Base-by-base conservation (phyloP, 2,888 invertebrate species). In the Strigamia crassipes region DNA sequence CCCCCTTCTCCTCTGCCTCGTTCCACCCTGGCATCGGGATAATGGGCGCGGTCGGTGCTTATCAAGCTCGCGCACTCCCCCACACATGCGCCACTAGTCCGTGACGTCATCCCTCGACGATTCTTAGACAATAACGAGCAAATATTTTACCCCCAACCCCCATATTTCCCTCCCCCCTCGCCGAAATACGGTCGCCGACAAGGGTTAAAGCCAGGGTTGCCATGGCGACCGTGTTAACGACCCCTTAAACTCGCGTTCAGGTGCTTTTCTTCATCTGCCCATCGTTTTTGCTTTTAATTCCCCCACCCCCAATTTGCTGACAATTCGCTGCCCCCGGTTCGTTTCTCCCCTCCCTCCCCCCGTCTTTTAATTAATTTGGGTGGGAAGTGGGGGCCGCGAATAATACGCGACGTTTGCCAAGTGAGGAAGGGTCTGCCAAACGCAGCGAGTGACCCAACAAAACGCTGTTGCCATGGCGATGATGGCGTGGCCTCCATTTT, bases 41-140 rank as follows among this genome's bases (percentile, higher is more conserved):
- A 73, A 73, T 73, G 73, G 73, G 73, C 73, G 73, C 73, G 73
- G 73, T 73, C 73, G 73, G 73, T 73, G 73, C 73, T 73, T 73
- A 73, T 73, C 73, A 73, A 73, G 27, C 73, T 73, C 73, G 27
- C 73, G 73, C 73, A 73, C 73, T 73, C 73, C 73, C 73, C 73
- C 73, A 73, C 73, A 73, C 73, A 73, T 31, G 73, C 73, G 73
- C 73, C 73, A 73, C 73, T 31, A 73, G 73, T 23, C 73, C 73
- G 31, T 73, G 73, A 73, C 73, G 73, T 73, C 73, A 73, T 73
- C 73, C 31, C 73, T 73, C 73, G 73, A 73, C 73, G 31, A 73
- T 73, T 73, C 73, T 5, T 73, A 73, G 73, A 73, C 73, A 73
- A 73, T 31, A 27, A 51, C n/a, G 51, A 66, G 12, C 66, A 73